A percentile compares a stretch with the other conserved stretches of the same genome.
phyloP scores from a whole-genome alignment of 1,140 invertebrate genomes.

The Hyposmocoma kahamanoa region DNA sequence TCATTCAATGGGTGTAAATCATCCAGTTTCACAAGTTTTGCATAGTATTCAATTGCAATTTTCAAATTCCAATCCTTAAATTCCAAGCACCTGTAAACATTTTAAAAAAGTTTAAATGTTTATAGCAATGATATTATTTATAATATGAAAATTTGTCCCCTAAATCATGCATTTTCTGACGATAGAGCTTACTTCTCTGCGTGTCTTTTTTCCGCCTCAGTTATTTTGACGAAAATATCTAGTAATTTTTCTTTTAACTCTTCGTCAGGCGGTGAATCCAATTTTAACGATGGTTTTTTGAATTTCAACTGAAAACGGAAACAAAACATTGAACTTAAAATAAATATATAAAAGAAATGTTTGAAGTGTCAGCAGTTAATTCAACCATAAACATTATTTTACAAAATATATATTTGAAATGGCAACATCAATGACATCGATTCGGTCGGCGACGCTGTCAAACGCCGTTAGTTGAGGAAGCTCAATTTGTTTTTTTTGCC shows the following conservation, averaged over 20 bases:
- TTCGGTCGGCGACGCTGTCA: slow-evolving; percentile 53
- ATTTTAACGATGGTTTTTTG: too few relatives aligned
- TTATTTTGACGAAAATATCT: slow-evolving; percentile 46
- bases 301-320: slow-evolving; percentile 19
- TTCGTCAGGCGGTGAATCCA: slow-evolving; percentile 39
- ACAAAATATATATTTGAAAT: too few relatives aligned
- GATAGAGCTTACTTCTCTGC: slow-evolving; percentile 36
- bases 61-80: slow-evolving; percentile 47
- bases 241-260: slow-evolving; percentile 37
- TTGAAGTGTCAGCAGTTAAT: neutral
- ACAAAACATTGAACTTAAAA: slow-evolving; percentile 5
- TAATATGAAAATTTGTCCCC: too few relatives aligned
- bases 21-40: slow-evolving; percentile 21
- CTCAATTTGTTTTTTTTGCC: slow-evolving; percentile 1
- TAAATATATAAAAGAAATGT: too few relatives aligned
- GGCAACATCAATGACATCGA: slow-evolving; percentile 39
- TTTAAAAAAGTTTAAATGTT: neutral
- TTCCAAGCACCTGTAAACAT: slow-evolving; percentile 45
- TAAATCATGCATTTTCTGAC: too few relatives aligned
- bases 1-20: slow-evolving; percentile 8
- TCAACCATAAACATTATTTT: slow-evolving; percentile 5
- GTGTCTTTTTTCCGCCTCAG: slow-evolving; percentile 28
- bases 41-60: slow-evolving; percentile 43
- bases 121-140: too few relatives aligned
- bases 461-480: slow-evolving; percentile 37